phyloP scores from a whole-genome alignment of 1,140 invertebrate genomes.

The Hycleus phaleratus region DNA sequence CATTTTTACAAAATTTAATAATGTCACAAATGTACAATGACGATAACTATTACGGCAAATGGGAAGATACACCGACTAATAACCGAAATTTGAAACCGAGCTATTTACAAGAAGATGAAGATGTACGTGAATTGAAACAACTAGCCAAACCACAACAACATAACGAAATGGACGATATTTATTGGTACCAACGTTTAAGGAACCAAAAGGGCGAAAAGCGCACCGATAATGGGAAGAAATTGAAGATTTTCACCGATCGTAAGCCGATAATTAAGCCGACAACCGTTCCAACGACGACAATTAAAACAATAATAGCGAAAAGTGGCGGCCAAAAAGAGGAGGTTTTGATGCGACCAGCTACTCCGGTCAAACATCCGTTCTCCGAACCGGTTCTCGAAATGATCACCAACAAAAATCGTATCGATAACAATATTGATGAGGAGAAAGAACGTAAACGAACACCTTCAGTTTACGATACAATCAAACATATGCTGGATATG shows the following conservation, averaged over 20 bases:
- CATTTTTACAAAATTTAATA: slow-evolving; percentile 55
- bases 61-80: slow-evolving; percentile 30
- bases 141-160: slow-evolving; percentile 41
- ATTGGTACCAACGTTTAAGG: slow-evolving; percentile 32
- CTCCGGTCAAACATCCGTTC: slow-evolving; percentile 42
- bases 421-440: slow-evolving; percentile 34
- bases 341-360: slow-evolving; percentile 50
- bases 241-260: slow-evolving; percentile 7
- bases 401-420: slow-evolving; percentile 1
- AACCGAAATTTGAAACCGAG: slow-evolving; percentile 23
- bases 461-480: slow-evolving; percentile 48
- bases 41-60: slow-evolving; percentile 36
- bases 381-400: slow-evolving; percentile 43
- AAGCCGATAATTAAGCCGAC: slow-evolving; percentile 23
- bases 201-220: slow-evolving; percentile 33
- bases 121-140: slow-evolving; percentile 52
- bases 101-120: slow-evolving; percentile 48
- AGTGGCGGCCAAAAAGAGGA: slow-evolving; percentile 52
- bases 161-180: slow-evolving; percentile 14
- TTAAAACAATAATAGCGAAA: slow-evolving; percentile 11
- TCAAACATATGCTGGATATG: slow-evolving; percentile 48
- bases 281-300: slow-evolving; percentile 10
- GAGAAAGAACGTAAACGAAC: slow-evolving; percentile 26
- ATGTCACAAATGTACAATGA: slow-evolving; percentile 55
- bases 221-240: neutral